Conservation (phyloP, 2,888 invertebrate genomes). For the Euplagia quadripunctaria region DNA sequence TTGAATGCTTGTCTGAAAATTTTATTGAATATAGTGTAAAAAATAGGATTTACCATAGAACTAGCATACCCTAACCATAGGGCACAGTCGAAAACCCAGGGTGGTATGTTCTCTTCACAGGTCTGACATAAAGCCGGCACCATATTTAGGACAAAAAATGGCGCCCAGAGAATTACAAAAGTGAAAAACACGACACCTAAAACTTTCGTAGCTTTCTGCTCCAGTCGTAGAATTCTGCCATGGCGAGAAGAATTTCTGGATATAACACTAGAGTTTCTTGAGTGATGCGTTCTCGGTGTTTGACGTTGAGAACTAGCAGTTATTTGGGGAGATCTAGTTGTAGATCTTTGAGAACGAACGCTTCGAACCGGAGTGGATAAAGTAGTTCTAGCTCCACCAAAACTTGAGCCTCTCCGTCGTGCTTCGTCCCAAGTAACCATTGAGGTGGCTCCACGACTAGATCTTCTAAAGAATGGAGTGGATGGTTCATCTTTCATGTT, state of each 20-base stretch:
- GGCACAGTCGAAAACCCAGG: conserved; percentile 94
- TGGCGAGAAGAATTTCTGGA: conserved; percentile 94
- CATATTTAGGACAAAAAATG: conserved; percentile 96
- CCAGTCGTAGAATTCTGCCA: conserved; percentile 94
- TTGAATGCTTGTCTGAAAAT: conserved; percentile 97
- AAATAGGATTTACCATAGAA: conserved; percentile 98
- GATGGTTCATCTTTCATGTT: conserved; percentile 78
- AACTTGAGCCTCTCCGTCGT: conserved; percentile 90
- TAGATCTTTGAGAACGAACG: conserved; percentile 74
- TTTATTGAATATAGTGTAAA: conserved; percentile 98
- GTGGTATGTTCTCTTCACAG: conserved; percentile 92
- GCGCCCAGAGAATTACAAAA: conserved; percentile 98
- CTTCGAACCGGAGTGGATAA: conserved; percentile 85
- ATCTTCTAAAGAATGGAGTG: conserved; percentile 82
- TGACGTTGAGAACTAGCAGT: conserved; percentile 79
- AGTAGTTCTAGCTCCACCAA: conserved; percentile 89
- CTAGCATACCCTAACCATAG: conserved; percentile 98
- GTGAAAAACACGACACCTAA: conserved; percentile 97
- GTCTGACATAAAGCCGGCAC: conserved; percentile 94
- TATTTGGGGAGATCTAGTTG: conserved; percentile 71
- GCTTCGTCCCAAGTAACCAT: conserved; percentile 92
- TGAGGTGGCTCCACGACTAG: conserved; percentile 90
- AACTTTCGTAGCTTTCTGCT: conserved; percentile 98
- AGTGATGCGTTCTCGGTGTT: conserved; percentile 90
- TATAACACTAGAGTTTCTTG: conserved; percentile 93